phyloP scores from a whole-genome alignment of 92 coral and sea anemone genomes.

The Virgularia gustaviana region DNA sequence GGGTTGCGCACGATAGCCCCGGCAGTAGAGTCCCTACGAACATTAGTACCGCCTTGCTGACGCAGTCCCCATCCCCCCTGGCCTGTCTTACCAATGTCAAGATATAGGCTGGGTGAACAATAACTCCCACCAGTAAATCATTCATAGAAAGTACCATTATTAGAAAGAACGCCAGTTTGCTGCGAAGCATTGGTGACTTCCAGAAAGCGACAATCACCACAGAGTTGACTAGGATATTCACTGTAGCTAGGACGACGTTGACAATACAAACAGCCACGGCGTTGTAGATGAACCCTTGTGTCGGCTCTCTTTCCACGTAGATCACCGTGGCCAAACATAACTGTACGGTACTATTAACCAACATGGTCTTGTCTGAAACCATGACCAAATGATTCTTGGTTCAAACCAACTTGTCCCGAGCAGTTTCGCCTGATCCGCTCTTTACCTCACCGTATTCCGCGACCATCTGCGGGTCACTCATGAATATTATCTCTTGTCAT shows the following conservation, averaged over 20 bases:
- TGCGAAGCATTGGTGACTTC: conserved; percentile 6
- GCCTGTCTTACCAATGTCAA: background rate
- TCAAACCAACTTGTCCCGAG: background rate
- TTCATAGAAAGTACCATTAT: conserved; percentile 17
- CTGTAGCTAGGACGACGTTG: background rate
- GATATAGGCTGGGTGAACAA: conserved; percentile 1
- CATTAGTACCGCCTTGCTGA: background rate
- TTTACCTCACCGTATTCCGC: too few relatives aligned
- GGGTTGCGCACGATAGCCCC: conserved; percentile 6
- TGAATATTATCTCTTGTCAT: too few relatives aligned
- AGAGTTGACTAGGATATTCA: background rate
- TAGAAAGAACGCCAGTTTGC: conserved; percentile 10
- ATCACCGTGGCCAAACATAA: background rate
- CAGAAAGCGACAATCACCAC: conserved; percentile 13
- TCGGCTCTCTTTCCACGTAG: background rate
- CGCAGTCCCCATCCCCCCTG: conserved; percentile 3
- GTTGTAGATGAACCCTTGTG: background rate
- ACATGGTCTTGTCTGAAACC: background rate
- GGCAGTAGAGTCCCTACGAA: background rate
- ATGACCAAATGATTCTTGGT: background rate
- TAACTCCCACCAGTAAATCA: background rate
- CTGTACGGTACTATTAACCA: background rate
- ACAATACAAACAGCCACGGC: background rate
- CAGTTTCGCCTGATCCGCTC: conserved; percentile 8
- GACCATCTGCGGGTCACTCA: background rate